A percentile compares a stretch with the other conserved stretches of the same genome.
Evolutionary conservation across 2,113 vertebrate species (phyloP).

Genomic region (Oriolus oriolus): DNA sequence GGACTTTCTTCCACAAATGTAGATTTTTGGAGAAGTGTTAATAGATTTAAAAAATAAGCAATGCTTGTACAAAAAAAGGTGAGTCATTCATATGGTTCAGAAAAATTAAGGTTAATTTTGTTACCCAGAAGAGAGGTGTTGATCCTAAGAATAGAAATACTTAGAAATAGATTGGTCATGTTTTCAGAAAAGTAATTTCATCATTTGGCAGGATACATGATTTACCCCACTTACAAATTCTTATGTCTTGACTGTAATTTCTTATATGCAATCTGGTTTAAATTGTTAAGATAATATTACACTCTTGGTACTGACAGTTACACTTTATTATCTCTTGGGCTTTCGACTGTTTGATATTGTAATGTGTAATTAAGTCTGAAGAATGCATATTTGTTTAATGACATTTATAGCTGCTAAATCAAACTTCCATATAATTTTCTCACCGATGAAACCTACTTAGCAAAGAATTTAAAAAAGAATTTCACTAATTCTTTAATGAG

Average conservation of each 20-base stretch:
- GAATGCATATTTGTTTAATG: not conserved
- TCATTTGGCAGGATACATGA: not conserved
- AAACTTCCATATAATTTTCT: not conserved
- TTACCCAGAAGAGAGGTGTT: not conserved
- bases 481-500: not conserved
- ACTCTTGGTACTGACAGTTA: not conserved
- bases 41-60: not conserved
- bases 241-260: not conserved
- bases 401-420: not conserved
- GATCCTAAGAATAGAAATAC: not conserved
- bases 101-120: not conserved
- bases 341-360: not conserved
- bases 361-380: slow-evolving; percentile 25
- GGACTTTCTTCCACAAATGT: not conserved
- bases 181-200: not conserved
- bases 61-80: not conserved
- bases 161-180: not conserved
- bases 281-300: not conserved
- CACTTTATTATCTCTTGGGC: not conserved
- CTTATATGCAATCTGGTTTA: not conserved
- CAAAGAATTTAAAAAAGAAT: not conserved
- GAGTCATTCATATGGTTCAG: not conserved
- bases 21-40: not conserved
- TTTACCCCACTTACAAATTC: not conserved
- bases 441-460: not conserved